A percentile compares a stretch with the other conserved stretches of the same genome.
phyloP scores from a whole-genome alignment of 1,140 invertebrate genomes.

The Pollicipes pollicipes region DNA sequence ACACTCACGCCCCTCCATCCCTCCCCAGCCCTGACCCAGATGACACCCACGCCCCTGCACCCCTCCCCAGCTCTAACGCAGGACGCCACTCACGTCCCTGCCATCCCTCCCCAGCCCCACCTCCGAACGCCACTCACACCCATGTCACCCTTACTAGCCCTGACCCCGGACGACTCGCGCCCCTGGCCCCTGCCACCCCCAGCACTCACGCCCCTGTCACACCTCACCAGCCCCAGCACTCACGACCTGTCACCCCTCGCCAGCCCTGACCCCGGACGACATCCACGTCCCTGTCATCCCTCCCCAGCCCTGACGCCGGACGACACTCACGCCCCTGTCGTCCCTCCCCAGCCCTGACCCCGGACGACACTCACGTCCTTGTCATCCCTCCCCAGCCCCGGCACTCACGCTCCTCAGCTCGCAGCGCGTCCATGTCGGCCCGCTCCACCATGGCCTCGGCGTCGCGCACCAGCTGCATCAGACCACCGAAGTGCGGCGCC shows the following conservation, averaged over 20 bases:
- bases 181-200: too few species aligned
- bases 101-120: not conserved
- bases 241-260: too few species aligned
- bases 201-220: too few species aligned
- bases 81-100: too few species aligned
- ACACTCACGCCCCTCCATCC: not conserved
- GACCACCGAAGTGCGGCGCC: constrained; percentile 84
- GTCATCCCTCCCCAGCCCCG: not conserved
- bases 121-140: not conserved
- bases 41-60: not conserved
- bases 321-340: too few species aligned
- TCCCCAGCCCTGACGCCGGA: too few species aligned
- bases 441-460: constrained; percentile 71
- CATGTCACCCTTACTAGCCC: not conserved
- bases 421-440: constrained; percentile 54
- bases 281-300: constrained; percentile 8
- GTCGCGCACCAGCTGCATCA: constrained; percentile 94
- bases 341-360: too few species aligned
- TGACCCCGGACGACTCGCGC: constrained; percentile 7
- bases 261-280: too few species aligned
- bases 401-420: constrained; percentile 52
- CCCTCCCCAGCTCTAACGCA: constrained; percentile 1
- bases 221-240: too few species aligned
- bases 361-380: constrained; percentile 2
- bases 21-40: not conserved